Conservation (phyloP, 2,797 vertebrate species). For the Tragelaphus eurycerus region DNA sequence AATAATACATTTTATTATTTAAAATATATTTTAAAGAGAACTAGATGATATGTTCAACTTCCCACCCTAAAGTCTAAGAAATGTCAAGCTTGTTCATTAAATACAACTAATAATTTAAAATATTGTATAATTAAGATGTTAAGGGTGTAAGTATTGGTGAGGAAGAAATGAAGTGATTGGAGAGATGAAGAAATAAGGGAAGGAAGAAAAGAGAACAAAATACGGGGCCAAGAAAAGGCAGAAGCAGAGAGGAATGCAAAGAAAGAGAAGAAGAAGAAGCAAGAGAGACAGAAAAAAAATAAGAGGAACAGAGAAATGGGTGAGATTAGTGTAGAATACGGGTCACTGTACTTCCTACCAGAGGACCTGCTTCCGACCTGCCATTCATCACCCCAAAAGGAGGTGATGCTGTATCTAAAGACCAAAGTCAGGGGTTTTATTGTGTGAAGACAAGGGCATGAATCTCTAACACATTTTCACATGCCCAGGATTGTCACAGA, state of each 20-base stretch:
- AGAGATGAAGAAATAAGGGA: neutral
- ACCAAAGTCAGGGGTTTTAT: neutral
- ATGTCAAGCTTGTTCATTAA: neutral
- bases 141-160: neutral
- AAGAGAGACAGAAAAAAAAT: neutral
- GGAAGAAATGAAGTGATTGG: neutral
- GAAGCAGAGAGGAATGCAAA: neutral
- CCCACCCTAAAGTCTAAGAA: neutral
- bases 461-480: neutral
- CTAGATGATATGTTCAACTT: neutral
- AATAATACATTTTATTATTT: neutral
- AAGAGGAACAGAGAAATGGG: neutral
- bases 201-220: neutral
- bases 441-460: neutral
- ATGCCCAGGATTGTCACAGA: neutral
- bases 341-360: neutral
- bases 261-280: neutral
- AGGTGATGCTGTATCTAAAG: neutral
- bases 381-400: neutral
- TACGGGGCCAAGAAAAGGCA: neutral
- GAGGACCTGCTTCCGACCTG: no score
- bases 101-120: neutral
- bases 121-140: neutral
- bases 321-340: neutral
- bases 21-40: conserved; percentile 4